Conservation (phyloP, 1,140 invertebrate species). For the Paracyclopina nana region DNA sequence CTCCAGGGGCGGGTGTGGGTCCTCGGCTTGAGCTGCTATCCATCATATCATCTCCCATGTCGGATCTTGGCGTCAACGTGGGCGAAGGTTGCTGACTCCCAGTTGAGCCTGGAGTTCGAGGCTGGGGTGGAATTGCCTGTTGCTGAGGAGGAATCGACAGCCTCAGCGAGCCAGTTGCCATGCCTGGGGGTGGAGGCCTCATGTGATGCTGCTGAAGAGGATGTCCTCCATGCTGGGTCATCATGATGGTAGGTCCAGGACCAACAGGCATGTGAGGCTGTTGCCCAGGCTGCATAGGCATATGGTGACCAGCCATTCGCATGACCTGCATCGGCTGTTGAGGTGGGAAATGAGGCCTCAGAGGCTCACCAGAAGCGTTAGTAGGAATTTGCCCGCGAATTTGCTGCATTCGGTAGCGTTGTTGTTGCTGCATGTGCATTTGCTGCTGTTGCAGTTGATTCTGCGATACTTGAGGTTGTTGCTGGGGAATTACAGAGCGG, state of each 20-base stretch:
- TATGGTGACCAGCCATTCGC: too few relatives aligned
- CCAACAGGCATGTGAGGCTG: not conserved
- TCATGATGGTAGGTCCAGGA: not conserved
- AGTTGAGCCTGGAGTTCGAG: conserved; percentile 6
- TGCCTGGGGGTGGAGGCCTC: not conserved
- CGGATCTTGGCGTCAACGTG: conserved; percentile 17
- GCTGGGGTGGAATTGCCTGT: not conserved
- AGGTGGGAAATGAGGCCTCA: too few relatives aligned
- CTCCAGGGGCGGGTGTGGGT: conserved; percentile 20
- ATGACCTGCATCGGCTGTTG: too few relatives aligned
- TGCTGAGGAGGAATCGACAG: conserved; percentile 5
- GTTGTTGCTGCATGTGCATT: not conserved
- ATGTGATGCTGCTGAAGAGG: not conserved
- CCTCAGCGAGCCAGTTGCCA: not conserved
- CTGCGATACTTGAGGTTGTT: not conserved
- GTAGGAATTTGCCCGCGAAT: too few relatives aligned
- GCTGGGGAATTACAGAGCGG: not conserved
- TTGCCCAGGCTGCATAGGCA: too few relatives aligned
- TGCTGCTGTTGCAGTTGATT: conserved; percentile 7
- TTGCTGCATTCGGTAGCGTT: too few relatives aligned
- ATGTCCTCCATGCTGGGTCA: not conserved
- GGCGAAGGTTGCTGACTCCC: conserved; percentile 11
- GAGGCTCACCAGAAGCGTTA: too few relatives aligned
- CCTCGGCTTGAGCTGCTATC: conserved; percentile 10
- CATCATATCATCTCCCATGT: conserved; percentile 14